Conservation (phyloP, 2,113 vertebrate species). For the Rhynchopsitta pachyrhyncha region DNA sequence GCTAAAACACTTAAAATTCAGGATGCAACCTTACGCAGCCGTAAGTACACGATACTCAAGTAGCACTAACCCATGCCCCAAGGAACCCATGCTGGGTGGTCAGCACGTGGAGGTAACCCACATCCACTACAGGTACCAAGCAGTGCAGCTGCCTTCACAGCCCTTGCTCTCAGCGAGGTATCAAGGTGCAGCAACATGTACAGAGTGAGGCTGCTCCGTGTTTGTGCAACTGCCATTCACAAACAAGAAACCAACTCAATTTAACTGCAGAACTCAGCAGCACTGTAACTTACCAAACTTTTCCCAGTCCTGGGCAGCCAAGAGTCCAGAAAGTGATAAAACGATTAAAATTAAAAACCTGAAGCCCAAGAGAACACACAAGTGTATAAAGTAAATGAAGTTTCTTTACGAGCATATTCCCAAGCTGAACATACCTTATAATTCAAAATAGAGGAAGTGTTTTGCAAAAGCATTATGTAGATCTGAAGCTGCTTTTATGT, state of each 20-base stretch:
- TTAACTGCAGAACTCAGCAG: neutral
- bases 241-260: neutral
- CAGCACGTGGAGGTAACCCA: neutral
- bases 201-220: rapidly evolving
- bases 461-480: conserved; percentile 21
- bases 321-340: neutral
- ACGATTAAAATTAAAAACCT: neutral
- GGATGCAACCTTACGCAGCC: rapidly evolving
- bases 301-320: neutral
- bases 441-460: neutral
- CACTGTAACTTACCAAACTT: neutral
- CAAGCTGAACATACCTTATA: neutral
- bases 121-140: rapidly evolving
- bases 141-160: rapidly evolving
- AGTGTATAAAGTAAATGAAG: neutral
- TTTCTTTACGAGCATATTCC: neutral
- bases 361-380: neutral
- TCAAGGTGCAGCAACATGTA: rapidly evolving
- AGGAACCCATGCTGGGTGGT: neutral
- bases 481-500: conserved; percentile 29
- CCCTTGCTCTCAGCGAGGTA: rapidly evolving
- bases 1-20: neutral
- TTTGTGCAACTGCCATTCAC: rapidly evolving
- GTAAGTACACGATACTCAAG: too few species aligned
- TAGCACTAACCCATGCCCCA: neutral